Base-by-base conservation (phyloP, 2,888 invertebrate genomes). In the Anticlea derivata region DNA sequence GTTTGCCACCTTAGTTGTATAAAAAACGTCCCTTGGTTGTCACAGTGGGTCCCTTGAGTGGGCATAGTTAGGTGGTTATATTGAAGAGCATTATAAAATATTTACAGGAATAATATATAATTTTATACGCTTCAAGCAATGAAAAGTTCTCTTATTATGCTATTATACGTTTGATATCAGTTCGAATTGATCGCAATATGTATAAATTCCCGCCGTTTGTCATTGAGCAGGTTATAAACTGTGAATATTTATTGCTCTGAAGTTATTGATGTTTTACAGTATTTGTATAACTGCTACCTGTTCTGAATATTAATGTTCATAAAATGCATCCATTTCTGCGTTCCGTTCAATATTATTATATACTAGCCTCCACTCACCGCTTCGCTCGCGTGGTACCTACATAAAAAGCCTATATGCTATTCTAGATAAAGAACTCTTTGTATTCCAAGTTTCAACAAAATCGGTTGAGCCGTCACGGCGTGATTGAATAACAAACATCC, bases 151-250 rank as follows among this genome's bases (percentile, higher is more conserved):
- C 38, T 53, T 44, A 44, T 41, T 46, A 48, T 24, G 34, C 17
- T 24, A 24, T 39, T 29, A 37, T 37, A 38, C 27, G 24, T 45
- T 51, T 41, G 35, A 49, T 53, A 53, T 51, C 54, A 24, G 45
- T 31, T 40, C 51, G 35, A 41, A 53, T 51, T 64, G 65, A 68
- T 72, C 63, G 52, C 53, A 56, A 66, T 44, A 27, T 33, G 27
- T 46, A 39, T 70, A 66, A 66, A 68, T 59, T 58, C 51, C 20
- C 17, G 41, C 48, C 63, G 60, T 68, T 75, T 73, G 65, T 73
- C 69, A 73, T 71, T 68, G 40, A 41, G 54, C 60, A 55, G 55
- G 64, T 64, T 61, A 68, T 71, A 68, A 69, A 71, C 60, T 66
- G 56, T 45, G 63, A 59, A 66, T 56, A 70, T 75, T 70, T 68